Evolutionary conservation across 1,140 invertebrate species (phyloP), one percentile per base, ranked within the genome.

Genomic region (Dufourea novaeangliae): DNA sequence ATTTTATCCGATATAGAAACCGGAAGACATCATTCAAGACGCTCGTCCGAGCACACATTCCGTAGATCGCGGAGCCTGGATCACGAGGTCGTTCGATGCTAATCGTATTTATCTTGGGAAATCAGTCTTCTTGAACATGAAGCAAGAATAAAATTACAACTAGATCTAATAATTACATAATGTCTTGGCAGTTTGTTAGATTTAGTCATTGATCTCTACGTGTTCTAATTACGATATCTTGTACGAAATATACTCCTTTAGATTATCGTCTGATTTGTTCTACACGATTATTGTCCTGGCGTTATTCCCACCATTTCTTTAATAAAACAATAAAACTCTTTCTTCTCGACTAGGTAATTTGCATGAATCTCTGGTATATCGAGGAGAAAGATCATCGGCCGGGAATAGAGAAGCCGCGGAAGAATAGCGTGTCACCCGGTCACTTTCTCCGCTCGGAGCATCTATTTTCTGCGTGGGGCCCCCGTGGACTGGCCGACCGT

Each of bases 341-440:
- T 25, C 57, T 67, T 27, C 22, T 44, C 66, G 37, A 20, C 6
- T n/a, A n/a, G 72, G 22, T 41, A 56, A 74, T 74, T 67, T 74
- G 72, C 72, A 74, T 74, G 67, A 74, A 74, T 74, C 72, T 56
- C 8, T 8, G 54, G 29, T 75, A 57, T 59, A 57, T 32, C 54
- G 61, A 12, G 27, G 12, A 10, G n/a, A 44, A 12, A 34, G 54
- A 67, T 75, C 63, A 46, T 12, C 8, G 27, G 56, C 61, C 63
- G 52, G 66, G 52, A 79, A 83, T 80, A 82, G 78, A 80, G 37
- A 79, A 66, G 62, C 74, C 78, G 69, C 75, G 86, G 83, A 86
- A 89, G 84, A 88, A 75, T 83, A 86, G 79, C 79, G 83, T 87
- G 86, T 88, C 83, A 87, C 83, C 80, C 63, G 71, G 82, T 87